These are phyloP conservation scores for Cyanistes caeruleus DNA, from an alignment of 2,113 vertebrate genomes.

Conservation along the genomic window DNA sequence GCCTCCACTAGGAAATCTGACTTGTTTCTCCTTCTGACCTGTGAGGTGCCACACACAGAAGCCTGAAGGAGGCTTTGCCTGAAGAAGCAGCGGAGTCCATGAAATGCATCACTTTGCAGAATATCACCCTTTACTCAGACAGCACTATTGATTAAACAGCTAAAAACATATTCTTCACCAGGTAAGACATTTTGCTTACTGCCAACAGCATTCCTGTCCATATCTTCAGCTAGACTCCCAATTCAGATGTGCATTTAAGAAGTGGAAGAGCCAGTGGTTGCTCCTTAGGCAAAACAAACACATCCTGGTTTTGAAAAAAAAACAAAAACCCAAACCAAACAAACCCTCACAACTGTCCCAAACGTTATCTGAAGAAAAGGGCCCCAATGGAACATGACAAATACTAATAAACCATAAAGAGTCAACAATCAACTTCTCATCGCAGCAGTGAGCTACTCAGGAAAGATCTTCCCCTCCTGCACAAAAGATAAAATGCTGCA, in stretches of 20 bases:
- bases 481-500: background rate
- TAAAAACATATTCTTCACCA: background rate
- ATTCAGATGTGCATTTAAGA: background rate
- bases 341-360: background rate
- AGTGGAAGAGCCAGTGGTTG: background rate
- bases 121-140: background rate
- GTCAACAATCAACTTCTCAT: background rate
- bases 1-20: background rate
- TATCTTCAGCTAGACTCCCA: background rate
- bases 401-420: background rate
- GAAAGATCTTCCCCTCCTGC: background rate
- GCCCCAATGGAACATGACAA: background rate
- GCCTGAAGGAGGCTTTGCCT: background rate
- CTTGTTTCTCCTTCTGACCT: background rate
- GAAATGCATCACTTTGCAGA: background rate
- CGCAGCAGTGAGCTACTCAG: background rate
- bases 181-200: background rate
- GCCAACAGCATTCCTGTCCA: rapidly evolving
- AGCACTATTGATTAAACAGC: background rate
- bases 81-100: background rate
- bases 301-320: background rate
- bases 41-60: background rate
- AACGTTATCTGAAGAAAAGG: background rate
- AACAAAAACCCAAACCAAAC: background rate
- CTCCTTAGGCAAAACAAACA: background rate